Conservation (phyloP, 1,140 invertebrate genomes). For the Aphelinus atriplicis region DNA sequence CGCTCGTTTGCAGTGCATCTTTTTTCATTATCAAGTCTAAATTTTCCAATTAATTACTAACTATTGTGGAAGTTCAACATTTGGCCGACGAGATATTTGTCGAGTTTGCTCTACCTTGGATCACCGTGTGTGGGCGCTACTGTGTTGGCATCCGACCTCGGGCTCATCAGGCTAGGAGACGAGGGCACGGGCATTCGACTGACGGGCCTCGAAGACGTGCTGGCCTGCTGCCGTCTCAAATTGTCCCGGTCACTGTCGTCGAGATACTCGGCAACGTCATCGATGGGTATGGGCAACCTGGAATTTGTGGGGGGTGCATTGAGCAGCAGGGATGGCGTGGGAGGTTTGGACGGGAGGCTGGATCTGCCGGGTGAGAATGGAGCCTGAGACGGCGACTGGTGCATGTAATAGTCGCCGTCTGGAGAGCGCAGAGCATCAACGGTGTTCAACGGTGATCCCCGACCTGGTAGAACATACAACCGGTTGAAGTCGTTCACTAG, state of each 20-base stretch:
- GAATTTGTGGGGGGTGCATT: constrained; percentile 18
- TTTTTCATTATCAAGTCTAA: no score
- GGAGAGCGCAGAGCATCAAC: constrained; percentile 44
- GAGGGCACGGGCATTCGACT: constrained; percentile 8
- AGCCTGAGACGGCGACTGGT: background rate
- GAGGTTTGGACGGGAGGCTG: background rate
- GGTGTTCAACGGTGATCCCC: constrained; percentile 24
- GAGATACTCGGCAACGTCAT: constrained; percentile 30
- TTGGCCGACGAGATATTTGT: background rate
- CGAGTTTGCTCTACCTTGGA: constrained; percentile 6
- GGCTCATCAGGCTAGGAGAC: constrained; percentile 18
- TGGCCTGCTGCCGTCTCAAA: background rate
- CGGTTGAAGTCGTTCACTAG: constrained; percentile 11
- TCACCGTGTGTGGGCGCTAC: constrained; percentile 15
- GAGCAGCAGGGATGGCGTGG: constrained; percentile 26
- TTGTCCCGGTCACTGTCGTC: constrained; percentile 25
- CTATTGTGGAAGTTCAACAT: background rate
- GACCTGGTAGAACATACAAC: background rate
- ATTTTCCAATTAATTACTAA: background rate
- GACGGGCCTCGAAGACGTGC: background rate
- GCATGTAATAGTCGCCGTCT: constrained; percentile 41
- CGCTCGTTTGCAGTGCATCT: no score
- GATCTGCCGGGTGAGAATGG: constrained; percentile 7
- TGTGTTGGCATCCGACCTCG: constrained; percentile 24
- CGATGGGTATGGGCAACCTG: constrained; percentile 17